phyloP scores from a whole-genome alignment of 2,888 invertebrate species.

The Horisme vitalbata region DNA sequence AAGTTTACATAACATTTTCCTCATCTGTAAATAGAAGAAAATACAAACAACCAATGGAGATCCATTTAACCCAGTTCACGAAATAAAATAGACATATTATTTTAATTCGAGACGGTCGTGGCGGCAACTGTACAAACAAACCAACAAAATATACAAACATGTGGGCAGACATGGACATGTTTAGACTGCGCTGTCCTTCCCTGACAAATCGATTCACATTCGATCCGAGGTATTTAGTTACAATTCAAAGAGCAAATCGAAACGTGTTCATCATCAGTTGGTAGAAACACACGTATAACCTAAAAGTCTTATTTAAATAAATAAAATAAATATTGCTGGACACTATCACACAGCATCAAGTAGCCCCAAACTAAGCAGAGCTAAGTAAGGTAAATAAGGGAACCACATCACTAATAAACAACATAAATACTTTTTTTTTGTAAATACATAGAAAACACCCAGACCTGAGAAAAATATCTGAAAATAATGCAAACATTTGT shows the following conservation, averaged over 20 bases:
- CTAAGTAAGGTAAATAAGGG: too few species aligned
- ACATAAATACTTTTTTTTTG: too few species aligned
- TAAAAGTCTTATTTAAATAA: too few species aligned
- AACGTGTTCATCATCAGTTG: neutral
- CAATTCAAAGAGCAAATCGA: constrained; percentile 12
- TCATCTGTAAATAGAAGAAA: constrained; percentile 27
- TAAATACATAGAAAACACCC: too few species aligned
- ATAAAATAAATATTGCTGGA: too few species aligned
- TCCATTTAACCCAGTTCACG: constrained; percentile 6
- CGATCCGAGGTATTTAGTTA: constrained; percentile 12
- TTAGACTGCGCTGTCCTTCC: constrained; percentile 46
- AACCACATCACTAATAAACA: too few species aligned
- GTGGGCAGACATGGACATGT: constrained; percentile 41
- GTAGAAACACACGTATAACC: too few species aligned
- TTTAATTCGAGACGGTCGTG: constrained; percentile 29
- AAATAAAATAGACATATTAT: constrained; percentile 25
- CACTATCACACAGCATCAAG: too few species aligned
- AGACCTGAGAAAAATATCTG: too few species aligned
- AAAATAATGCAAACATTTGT: too few species aligned
- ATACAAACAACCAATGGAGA: neutral
- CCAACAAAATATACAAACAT: constrained; percentile 44
- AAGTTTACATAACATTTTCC: constrained; percentile 35
- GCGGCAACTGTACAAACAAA: constrained; percentile 48
- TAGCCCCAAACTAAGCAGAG: too few species aligned
- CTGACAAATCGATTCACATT: constrained; percentile 35